Conservation (phyloP, 2,113 vertebrate genomes). For the Caloenas nicobarica region DNA sequence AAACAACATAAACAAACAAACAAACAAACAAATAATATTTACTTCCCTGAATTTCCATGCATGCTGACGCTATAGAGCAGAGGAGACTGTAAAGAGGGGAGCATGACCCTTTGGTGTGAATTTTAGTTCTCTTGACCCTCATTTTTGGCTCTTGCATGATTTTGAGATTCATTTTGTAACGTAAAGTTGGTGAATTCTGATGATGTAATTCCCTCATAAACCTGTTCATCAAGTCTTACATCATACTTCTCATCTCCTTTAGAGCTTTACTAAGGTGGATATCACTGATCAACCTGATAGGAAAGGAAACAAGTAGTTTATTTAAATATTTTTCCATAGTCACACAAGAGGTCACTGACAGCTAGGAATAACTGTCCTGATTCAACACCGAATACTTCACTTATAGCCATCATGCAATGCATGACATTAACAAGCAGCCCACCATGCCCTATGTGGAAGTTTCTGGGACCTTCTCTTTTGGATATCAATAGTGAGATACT, state of each 20-base stretch:
- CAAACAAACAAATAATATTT: neutral
- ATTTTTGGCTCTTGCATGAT: neutral
- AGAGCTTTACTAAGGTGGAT: neutral
- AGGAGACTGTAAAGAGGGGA: neutral
- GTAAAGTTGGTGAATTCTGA: neutral
- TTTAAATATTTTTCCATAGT: neutral
- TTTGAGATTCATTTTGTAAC: neutral
- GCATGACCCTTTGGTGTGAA: neutral
- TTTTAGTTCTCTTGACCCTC: neutral
- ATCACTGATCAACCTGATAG: neutral
- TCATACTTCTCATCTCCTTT: neutral
- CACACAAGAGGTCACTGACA: neutral
- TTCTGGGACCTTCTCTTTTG: neutral
- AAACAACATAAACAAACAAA: neutral
- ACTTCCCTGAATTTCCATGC: neutral
- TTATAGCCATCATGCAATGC: neutral
- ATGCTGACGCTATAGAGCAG: neutral
- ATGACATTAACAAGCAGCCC: neutral
- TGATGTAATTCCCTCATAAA: neutral
- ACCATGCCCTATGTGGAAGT: neutral
- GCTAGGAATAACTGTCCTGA: neutral
- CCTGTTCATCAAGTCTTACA: neutral
- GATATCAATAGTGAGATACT: neutral
- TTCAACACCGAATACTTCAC: neutral
- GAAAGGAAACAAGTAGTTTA: neutral